Evolutionary conservation across 2,888 invertebrate genomes (phyloP).

Genomic region (Dryobotodes eremita): DNA sequence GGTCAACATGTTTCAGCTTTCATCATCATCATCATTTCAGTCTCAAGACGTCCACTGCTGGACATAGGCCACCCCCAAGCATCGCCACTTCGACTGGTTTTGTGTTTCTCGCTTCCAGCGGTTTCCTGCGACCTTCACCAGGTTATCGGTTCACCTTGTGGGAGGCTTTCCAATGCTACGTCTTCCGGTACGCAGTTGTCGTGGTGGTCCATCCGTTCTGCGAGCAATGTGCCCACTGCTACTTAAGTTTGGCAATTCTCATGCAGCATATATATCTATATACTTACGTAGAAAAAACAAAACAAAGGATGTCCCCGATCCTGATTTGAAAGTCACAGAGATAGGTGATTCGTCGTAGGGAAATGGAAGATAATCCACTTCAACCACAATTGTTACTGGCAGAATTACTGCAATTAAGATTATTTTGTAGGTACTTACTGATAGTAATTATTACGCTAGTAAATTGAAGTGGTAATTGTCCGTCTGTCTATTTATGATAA

Average conservation of each 20-base stretch:
- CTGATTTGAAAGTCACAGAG: constrained; percentile 6
- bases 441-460: constrained; percentile 22
- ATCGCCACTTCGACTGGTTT: background rate
- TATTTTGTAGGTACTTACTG: constrained; percentile 23
- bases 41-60: background rate
- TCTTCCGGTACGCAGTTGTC: background rate
- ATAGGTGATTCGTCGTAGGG: background rate
- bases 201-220: background rate
- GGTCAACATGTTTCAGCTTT: background rate
- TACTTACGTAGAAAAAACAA: too few relatives aligned
- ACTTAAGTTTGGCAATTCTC: too few relatives aligned
- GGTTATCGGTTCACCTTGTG: background rate
- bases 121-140: background rate
- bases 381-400: constrained; percentile 13
- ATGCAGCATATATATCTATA: too few relatives aligned
- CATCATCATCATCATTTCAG: background rate
- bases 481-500: background rate
- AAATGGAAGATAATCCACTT: constrained; percentile 28
- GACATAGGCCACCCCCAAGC: background rate
- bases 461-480: constrained; percentile 12
- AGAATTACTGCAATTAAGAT: constrained; percentile 41
- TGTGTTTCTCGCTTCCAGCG: background rate
- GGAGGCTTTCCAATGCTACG: background rate
- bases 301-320: constrained; percentile 27
- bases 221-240: background rate